phyloP scores from a whole-genome alignment of 1,140 invertebrate genomes.

The Hylyphantes graminicola region DNA sequence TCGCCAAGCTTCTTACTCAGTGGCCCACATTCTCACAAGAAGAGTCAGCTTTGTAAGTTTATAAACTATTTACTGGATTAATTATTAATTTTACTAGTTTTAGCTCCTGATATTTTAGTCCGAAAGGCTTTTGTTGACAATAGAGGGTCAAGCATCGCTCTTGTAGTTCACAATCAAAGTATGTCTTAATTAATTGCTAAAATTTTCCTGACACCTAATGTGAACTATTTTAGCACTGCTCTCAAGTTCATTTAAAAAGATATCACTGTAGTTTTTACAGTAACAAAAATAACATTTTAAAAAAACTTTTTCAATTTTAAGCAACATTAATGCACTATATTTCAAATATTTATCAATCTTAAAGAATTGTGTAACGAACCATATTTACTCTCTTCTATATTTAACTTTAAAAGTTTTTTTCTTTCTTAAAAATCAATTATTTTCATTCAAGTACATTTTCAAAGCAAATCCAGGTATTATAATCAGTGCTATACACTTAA shows the following conservation, averaged over 20 bases:
- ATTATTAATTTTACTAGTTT: not conserved
- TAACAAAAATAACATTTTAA: no score
- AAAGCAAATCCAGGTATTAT: not conserved
- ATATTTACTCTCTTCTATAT: not conserved
- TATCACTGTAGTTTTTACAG: no score
- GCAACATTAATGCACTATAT: no score
- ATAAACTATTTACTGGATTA: not conserved
- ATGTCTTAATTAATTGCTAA: not conserved
- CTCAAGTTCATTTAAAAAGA: no score
- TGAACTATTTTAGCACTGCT: not conserved
- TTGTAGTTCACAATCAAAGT: not conserved
- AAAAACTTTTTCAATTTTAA: no score
- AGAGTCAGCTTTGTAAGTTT: constrained; percentile 17
- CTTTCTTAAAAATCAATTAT: not conserved
- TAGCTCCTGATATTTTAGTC: not conserved
- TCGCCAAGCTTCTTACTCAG: constrained; percentile 33
- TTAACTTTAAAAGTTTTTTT: not conserved
- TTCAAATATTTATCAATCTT: not conserved
- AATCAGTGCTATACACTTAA: not conserved
- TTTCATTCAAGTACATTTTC: not conserved
- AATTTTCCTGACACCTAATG: not conserved
- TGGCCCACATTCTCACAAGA: constrained; percentile 32
- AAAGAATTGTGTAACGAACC: not conserved
- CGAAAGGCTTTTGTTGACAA: not conserved
- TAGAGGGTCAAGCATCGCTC: not conserved